Percentiles rank a stretch among this genome's conserved stretches.
phyloP scores from a whole-genome alignment of 1,140 invertebrate species.

The Leptopilina boulardi region DNA sequence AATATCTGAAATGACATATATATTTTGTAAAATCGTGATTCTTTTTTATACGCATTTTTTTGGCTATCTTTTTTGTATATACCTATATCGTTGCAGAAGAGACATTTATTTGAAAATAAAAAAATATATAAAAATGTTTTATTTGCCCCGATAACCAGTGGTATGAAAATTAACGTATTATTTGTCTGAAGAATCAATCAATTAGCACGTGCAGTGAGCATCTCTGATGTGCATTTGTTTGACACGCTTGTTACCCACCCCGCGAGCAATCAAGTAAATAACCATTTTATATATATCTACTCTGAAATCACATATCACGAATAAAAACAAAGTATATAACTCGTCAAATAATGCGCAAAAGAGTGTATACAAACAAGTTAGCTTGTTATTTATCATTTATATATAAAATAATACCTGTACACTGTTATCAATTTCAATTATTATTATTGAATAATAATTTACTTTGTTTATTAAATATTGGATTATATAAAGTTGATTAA shows the following conservation, averaged over 20 bases:
- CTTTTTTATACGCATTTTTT: not conserved
- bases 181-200: constrained; percentile 61
- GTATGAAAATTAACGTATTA: constrained; percentile 57
- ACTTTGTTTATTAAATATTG: too few relatives aligned
- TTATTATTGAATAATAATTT: too few relatives aligned
- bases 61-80: not conserved
- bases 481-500: too few relatives aligned
- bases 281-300: constrained; percentile 37
- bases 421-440: too few relatives aligned
- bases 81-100: not conserved
- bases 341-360: not conserved
- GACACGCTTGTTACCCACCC: constrained; percentile 54
- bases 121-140: not conserved
- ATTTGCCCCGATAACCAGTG: constrained; percentile 12
- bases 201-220: constrained; percentile 56
- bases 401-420: too few relatives aligned
- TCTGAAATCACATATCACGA: constrained; percentile 18
- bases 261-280: constrained; percentile 57
- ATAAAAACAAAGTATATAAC: not conserved
- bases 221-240: constrained; percentile 58
- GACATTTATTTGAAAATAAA: not conserved
- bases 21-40: not conserved
- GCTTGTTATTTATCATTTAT: not conserved
- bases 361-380: not conserved
- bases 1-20: not conserved